Evolutionary conservation across 2,797 vertebrate genomes (phyloP).

Genomic region (Lophius americanus): DNA sequence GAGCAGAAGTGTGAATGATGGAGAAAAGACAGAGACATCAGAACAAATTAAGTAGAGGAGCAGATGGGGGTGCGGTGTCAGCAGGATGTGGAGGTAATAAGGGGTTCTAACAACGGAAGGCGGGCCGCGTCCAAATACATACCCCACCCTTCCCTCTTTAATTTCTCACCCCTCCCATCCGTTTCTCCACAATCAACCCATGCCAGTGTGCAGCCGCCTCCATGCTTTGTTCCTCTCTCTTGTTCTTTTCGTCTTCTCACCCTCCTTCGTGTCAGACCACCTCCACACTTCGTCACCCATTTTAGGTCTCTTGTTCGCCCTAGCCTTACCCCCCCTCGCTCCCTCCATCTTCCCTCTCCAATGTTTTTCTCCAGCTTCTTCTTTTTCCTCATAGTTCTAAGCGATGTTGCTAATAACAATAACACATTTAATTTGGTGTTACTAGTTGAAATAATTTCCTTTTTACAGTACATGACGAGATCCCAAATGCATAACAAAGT

Average conservation of each 20-base stretch:
- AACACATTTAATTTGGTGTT: too few species aligned
- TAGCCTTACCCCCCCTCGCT: neutral
- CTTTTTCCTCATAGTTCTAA: neutral
- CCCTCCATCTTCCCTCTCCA: constrained; percentile 29
- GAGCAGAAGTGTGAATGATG: constrained; percentile 23
- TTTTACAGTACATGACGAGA: too few species aligned
- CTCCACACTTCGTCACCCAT: constrained; percentile 37
- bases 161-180: constrained; percentile 8
- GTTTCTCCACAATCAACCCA: constrained; percentile 8
- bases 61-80: constrained; percentile 17
- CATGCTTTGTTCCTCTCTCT: neutral
- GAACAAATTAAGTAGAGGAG: constrained; percentile 22
- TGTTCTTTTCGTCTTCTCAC: constrained; percentile 1
- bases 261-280: constrained; percentile 18
- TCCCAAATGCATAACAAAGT: too few species aligned
- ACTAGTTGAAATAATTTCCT: too few species aligned
- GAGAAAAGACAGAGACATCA: constrained; percentile 15
- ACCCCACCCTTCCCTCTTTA: neutral
- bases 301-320: constrained; percentile 13
- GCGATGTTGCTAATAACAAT: too few species aligned
- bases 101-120: constrained; percentile 2
- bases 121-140: neutral
- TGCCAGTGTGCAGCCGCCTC: constrained; percentile 25
- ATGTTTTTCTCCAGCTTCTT: neutral
- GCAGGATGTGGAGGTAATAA: constrained; percentile 29